Conservation (phyloP, 2,888 invertebrate genomes). For the Ophion ellenae region DNA sequence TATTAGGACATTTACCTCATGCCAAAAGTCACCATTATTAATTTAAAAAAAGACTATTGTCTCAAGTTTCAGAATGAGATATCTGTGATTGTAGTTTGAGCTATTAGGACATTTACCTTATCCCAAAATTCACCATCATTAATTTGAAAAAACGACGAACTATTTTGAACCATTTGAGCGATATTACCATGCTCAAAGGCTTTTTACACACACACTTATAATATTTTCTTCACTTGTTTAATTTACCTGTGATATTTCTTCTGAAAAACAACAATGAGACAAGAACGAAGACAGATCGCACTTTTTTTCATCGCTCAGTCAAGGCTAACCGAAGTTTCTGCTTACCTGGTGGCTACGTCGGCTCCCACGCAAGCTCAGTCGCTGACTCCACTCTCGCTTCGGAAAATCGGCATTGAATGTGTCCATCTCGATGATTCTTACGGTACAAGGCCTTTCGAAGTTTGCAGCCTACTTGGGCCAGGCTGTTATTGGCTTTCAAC, state of each 20-base stretch:
- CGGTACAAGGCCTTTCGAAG: constrained; percentile 1
- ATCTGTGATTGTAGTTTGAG: no score
- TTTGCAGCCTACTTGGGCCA: constrained; percentile 49
- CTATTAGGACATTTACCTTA: no score
- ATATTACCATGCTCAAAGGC: neutral
- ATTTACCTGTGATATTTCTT: neutral
- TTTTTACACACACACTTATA: neutral
- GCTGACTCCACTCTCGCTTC: constrained; percentile 90
- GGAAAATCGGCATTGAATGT: constrained; percentile 87
- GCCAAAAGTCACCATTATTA: neutral
- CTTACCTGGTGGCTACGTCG: constrained; percentile 87
- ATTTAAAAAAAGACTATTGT: no score
- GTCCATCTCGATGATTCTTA: constrained; percentile 71
- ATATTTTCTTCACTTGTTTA: neutral
- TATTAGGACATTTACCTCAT: no score
- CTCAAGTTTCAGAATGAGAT: no score
- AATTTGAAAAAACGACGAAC: neutral
- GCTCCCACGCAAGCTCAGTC: constrained; percentile 90
- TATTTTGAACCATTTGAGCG: neutral
- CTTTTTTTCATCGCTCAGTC: neutral
- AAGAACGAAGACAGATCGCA: neutral
- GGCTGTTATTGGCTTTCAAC: constrained; percentile 46
- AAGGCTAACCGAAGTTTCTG: neutral
- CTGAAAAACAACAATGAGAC: neutral
- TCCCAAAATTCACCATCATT: neutral